These are phyloP conservation scores for Acleris laterana DNA, from an alignment of 2,888 invertebrate genomes.

Conservation along the genomic window DNA sequence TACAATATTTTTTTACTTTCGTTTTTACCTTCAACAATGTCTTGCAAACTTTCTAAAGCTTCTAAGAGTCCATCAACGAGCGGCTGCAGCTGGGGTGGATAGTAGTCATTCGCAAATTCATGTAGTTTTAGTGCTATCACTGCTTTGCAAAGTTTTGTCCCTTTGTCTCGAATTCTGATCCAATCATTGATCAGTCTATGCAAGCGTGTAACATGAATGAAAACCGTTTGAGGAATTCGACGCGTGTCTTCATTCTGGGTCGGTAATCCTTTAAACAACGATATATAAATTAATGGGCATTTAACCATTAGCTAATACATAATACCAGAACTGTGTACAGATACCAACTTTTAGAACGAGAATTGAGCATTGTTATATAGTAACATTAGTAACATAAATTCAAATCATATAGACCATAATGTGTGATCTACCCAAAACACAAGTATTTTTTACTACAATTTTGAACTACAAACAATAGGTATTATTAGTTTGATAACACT, in stretches of 20 bases:
- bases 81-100: conserved; percentile 61
- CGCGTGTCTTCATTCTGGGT: conserved; percentile 65
- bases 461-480: too few relatives aligned
- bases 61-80: conserved; percentile 61
- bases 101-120: conserved; percentile 66
- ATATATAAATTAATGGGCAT: not conserved
- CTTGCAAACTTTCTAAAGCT: conserved; percentile 54
- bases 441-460: too few relatives aligned
- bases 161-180: conserved; percentile 63
- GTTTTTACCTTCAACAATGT: conserved; percentile 62
- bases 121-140: conserved; percentile 63
- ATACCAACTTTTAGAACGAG: conserved; percentile 24
- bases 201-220: conserved; percentile 65
- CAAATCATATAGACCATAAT: not conserved
- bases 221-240: conserved; percentile 70
- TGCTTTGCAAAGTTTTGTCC: conserved; percentile 60
- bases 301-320: not conserved
- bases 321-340: not conserved
- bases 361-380: conserved; percentile 20
- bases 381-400: not conserved
- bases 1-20: not conserved
- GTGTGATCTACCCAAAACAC: too few relatives aligned
- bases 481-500: too few relatives aligned
- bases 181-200: conserved; percentile 65
- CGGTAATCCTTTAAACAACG: conserved; percentile 60